A percentile compares a stretch with the other conserved stretches of the same genome.
Evolutionary conservation across 2,888 invertebrate species (phyloP).

Genomic region (Nomada fucata): DNA sequence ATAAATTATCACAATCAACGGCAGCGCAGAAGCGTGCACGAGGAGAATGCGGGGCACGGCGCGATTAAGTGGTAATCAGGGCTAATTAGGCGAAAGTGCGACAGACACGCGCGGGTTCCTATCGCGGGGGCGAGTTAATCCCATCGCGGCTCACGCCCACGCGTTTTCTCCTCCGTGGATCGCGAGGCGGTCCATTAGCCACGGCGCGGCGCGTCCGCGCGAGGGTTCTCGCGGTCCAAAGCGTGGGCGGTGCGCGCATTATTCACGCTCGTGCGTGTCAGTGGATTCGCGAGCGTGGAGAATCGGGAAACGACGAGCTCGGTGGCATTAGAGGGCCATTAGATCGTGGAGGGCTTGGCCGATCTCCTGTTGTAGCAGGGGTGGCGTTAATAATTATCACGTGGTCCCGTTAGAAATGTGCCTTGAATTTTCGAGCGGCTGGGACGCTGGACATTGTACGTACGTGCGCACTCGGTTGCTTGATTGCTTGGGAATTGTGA

Average conservation of each 20-base stretch:
- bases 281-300: slow-evolving; percentile 61
- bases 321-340: slow-evolving; percentile 61
- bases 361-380: neutral
- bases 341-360: slow-evolving; percentile 44
- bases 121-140: slow-evolving; percentile 45
- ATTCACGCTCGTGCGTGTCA: slow-evolving; percentile 69
- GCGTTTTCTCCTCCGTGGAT: slow-evolving; percentile 49
- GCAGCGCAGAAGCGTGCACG: neutral
- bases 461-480: too few relatives aligned
- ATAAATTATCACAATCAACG: neutral
- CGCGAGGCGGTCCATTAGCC: slow-evolving; percentile 62
- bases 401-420: slow-evolving; percentile 21
- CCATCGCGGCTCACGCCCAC: slow-evolving; percentile 59
- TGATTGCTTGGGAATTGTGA: too few relatives aligned
- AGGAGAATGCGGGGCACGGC: neutral
- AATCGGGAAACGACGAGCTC: slow-evolving; percentile 59
- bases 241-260: slow-evolving; percentile 70
- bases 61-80: slow-evolving; percentile 63
- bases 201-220: slow-evolving; percentile 38
- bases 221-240: slow-evolving; percentile 44
- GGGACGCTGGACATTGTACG: too few relatives aligned
- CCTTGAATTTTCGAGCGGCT: too few relatives aligned
- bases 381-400: slow-evolving; percentile 40
- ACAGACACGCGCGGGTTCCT: slow-evolving; percentile 33
- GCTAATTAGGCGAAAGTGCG: slow-evolving; percentile 68